Evolutionary conservation across 2,888 invertebrate genomes (phyloP), one percentile per base, ranked within the genome.

Genomic region (Melanostoma mellinum): DNA sequence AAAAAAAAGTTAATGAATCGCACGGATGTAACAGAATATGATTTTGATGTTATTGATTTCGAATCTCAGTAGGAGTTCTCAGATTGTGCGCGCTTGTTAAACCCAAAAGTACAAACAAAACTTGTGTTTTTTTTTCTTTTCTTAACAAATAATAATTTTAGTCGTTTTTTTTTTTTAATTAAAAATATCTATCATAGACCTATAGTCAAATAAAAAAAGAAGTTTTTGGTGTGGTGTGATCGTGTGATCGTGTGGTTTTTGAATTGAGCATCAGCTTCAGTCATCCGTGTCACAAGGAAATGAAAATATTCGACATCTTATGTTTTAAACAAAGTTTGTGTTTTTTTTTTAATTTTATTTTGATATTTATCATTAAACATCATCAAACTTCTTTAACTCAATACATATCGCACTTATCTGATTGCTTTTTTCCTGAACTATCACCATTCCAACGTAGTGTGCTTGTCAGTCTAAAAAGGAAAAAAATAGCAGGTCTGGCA

Each of bases 301-400:
- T 84, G 84, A 84, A 84, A 84, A 79, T 84, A 75, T 75, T 84
- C 74, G 79, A 84, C 36, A 61, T 84, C 58, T 75, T 84, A 79
- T 84, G 84, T 84, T 84, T 84, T 75, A 84, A 61, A 71, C 84
- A 75, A 84, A 84, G 84, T 84, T 84, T 79, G 84, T 84, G 74
- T 52, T 46, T 46, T 52, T 52, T 38, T 58, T 65, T 40, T 60
- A 30, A 36, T 33, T 10, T 33, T 32, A 9, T n/a, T 52, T 38
- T 20, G 46, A 1, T 50, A 38, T 32, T 40, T 40, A 40, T 40
- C n/a, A 55, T 53, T 44, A 52, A 61, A 52, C 53, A 53, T 48
- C 4, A 58, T 56, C 65, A 63, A 69, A 44, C 8, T 52, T 44
- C 3, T 50, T 32, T 35, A 10, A 40, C 44, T 48, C 48, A 68